Evolutionary conservation across 2,888 invertebrate genomes (phyloP).

Genomic region (Maniola hyperantus): DNA sequence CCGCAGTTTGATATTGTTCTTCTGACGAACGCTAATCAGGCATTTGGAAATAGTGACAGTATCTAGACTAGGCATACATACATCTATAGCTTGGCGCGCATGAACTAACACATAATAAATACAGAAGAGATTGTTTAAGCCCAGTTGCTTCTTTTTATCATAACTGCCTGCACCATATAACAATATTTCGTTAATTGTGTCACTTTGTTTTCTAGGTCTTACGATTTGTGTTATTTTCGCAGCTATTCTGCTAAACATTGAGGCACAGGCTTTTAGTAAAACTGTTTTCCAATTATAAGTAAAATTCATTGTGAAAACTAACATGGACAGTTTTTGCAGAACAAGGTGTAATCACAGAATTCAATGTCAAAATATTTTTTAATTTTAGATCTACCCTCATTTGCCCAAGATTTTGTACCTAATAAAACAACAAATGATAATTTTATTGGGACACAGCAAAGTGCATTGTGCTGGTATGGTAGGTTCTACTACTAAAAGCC

Average conservation of each 20-base stretch:
- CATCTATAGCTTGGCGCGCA: constrained; percentile 56
- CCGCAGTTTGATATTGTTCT: constrained; percentile 52
- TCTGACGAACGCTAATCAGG: constrained; percentile 51
- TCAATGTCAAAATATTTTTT: background rate
- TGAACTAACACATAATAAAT: constrained; percentile 59
- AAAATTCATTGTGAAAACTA: constrained; percentile 42
- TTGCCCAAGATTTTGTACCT: background rate
- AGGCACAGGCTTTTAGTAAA: constrained; percentile 40
- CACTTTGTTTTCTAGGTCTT: constrained; percentile 36
- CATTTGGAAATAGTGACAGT: constrained; percentile 57
- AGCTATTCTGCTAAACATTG: constrained; percentile 43
- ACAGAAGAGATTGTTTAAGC: constrained; percentile 59
- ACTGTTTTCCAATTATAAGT: constrained; percentile 43
- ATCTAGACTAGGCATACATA: constrained; percentile 59
- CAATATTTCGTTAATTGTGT: constrained; percentile 59
- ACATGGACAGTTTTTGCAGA: background rate
- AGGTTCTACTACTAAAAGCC: too few relatives aligned
- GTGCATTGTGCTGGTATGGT: too few relatives aligned
- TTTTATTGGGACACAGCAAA: too few relatives aligned
- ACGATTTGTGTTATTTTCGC: constrained; percentile 19
- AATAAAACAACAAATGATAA: too few relatives aligned
- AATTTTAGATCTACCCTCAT: background rate
- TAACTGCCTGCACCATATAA: constrained; percentile 58
- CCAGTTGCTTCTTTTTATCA: constrained; percentile 49
- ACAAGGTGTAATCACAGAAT: background rate